Evolutionary conservation across 2,888 invertebrate genomes (phyloP).

Genomic region (Zeuzera pyrina): DNA sequence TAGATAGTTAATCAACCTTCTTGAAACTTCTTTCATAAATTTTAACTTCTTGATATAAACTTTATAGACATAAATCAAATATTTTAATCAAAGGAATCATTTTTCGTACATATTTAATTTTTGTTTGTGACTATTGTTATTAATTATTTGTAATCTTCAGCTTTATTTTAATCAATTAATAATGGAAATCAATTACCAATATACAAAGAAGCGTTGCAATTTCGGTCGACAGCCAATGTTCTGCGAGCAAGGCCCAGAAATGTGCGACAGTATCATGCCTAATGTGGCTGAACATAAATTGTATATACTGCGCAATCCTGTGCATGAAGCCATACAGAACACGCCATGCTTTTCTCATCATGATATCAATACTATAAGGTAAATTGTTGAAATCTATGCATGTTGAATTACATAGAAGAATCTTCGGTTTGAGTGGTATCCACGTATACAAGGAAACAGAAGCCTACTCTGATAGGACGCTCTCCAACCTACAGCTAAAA

Average conservation of each 20-base stretch:
- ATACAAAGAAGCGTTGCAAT: conserved; percentile 48
- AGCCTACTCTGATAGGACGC: too few species aligned
- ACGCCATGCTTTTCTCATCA: conserved; percentile 46
- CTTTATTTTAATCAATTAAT: too few species aligned
- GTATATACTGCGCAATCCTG: conserved; percentile 68
- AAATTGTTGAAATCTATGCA: too few species aligned
- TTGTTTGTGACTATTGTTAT: too few species aligned
- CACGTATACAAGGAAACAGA: too few species aligned
- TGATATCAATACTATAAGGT: conserved; percentile 73
- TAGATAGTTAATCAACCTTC: too few species aligned
- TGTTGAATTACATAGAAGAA: too few species aligned
- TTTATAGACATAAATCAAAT: too few species aligned
- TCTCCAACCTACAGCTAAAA: too few species aligned
- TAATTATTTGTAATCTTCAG: not conserved
- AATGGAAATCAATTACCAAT: conserved; percentile 47
- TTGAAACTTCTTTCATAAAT: too few species aligned
- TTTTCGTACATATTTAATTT: not conserved
- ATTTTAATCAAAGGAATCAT: not conserved
- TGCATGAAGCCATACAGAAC: conserved; percentile 60
- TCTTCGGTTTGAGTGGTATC: too few species aligned
- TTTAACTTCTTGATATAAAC: too few species aligned
- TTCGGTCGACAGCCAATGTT: conserved; percentile 68
- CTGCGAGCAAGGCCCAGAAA: conserved; percentile 50
- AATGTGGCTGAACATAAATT: conserved; percentile 36
- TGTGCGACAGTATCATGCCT: conserved; percentile 47